Evolutionary conservation across 2,888 invertebrate genomes (phyloP), one percentile per base, ranked within the genome.

Genomic region (Epistrophella euchroma): DNA sequence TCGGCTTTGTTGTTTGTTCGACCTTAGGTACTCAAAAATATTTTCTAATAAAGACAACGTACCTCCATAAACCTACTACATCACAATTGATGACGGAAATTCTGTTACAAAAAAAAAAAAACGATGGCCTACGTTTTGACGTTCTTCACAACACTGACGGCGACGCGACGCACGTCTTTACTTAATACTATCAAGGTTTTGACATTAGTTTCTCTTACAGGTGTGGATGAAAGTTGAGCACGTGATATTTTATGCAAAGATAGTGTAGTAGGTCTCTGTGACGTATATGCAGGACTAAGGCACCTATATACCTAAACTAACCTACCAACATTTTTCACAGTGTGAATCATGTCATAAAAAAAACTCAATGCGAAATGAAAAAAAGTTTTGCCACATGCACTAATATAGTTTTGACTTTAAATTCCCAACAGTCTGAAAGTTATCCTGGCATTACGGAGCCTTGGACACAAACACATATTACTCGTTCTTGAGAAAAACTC

Each of bases 391-490:
- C n/a, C 25, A 37, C 10, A 7, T 25, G 4, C 5, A 37, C 2
- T 2, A 6, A 45, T 62, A 58, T 58, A 58, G 71, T 79, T 55
- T 71, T 75, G 74, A 75, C 75, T 66, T 79, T 60, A 76, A 84
- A 79, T 80, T 66, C 84, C 74, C 84, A 43, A 32, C 28, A 70
- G 83, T 78, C 78, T 70, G 56, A 64, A 83, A 83, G 83, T 80
- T 80, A 79, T 84, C 75, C 64, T 40, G 73, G 28, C 32, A 73
- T 62, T 79, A 45, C 28, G 35, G 6, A n/a, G 13, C n/a, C n/a
- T 70, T 32, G 7, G 9, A 50, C 35, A 28, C 17, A 19, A 17
- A 68, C 56, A 58, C 56, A 52, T 56, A 64, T 17, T 10, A 64
- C 17, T 28, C 17, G 9, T 10, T 45, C 5, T 43, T 64, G 45